A percentile compares a stretch with the other conserved stretches of the same genome.
These are phyloP conservation scores for Xanthorhoe spadicearia DNA, from an alignment of 2,888 invertebrate species.

Conservation along the genomic window DNA sequence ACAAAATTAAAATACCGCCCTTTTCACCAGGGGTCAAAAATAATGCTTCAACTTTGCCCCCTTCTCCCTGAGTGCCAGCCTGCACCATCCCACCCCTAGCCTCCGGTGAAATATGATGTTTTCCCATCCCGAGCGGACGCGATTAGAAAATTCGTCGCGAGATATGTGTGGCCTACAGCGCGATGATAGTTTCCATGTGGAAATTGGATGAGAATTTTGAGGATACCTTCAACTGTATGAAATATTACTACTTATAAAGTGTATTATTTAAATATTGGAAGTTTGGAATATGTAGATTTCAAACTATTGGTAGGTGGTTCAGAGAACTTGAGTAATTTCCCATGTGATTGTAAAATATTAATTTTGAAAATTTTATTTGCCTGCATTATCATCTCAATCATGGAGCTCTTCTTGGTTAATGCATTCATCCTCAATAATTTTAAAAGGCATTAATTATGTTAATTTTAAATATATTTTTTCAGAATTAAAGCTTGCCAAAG, in stretches of 20 bases:
- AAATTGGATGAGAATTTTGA: conserved; percentile 45
- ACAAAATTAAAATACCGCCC: no score
- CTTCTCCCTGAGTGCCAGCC: conserved; percentile 27
- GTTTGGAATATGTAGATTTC: no score
- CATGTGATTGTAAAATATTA: no score
- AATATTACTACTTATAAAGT: conserved; percentile 25
- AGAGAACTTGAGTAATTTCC: no score
- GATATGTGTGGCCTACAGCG: conserved; percentile 54
- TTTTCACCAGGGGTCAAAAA: no score
- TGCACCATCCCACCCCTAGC: conserved; percentile 55
- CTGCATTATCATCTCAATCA: no score
- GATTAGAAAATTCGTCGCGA: conserved; percentile 82
- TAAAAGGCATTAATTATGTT: not conserved
- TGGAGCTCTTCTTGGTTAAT: no score
- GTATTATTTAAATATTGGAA: not conserved
- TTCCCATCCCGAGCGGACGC: conserved; percentile 79
- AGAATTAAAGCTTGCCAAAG: no score
- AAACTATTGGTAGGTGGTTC: no score
- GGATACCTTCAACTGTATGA: conserved; percentile 32
- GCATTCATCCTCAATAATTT: no score
- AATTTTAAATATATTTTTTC: no score
- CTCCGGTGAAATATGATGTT: conserved; percentile 83
- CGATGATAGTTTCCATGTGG: conserved; percentile 64
- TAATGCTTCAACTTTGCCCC: not conserved
- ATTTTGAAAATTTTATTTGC: no score